Base-by-base conservation (phyloP, 2,113 vertebrate genomes). In the Myiagra hebetior region DNA sequence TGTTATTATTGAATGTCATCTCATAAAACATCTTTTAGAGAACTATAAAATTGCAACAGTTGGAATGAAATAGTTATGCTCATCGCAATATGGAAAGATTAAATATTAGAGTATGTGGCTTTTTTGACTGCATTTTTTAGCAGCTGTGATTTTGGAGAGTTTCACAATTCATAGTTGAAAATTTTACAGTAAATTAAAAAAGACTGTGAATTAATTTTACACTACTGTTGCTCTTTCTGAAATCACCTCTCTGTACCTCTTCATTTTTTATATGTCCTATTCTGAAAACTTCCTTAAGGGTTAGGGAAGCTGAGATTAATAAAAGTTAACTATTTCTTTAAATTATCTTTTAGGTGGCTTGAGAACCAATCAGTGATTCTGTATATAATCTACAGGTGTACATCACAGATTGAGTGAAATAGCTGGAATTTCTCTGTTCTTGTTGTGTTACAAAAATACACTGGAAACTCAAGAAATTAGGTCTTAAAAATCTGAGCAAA, bases 401-500 rank as follows among this genome's bases (percentile, higher is more conserved):
- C 59, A 60, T 75, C 24, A 79, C 44, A 67, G 37, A 50, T 24
- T n/a, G 23, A 49, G 20, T 24, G 53, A 62, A 72, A 50, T 62
- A 68, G 41, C 27, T 83, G 35, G 8, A 69, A 22, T 22, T 76
- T 79, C 4, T 57, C 50, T 68, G 10, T 46, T 87, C 18, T 60
- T 60, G 5, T 31, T 47, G 6, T 52, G 68, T 72, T 41, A 20
- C 31, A 53, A 30, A 78, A 59, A 21, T 30, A 13, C 8, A 49
- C 6, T 0, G 0, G 14, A 49, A 84, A 73, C 7, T 74, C 47
- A 30, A 87, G 69, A 68, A 93, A 74, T n/a, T 7, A 1, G 19
- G 3, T 75, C 24, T 87, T 78, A 41, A 85, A 87, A 65, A 49
- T 81, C 20, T 64, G 56, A 68, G 10, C 11, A 73, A 74, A 89